These are phyloP conservation scores for Megaleporinus macrocephalus DNA, from an alignment of 2,113 vertebrate genomes.

Conservation along the genomic window DNA sequence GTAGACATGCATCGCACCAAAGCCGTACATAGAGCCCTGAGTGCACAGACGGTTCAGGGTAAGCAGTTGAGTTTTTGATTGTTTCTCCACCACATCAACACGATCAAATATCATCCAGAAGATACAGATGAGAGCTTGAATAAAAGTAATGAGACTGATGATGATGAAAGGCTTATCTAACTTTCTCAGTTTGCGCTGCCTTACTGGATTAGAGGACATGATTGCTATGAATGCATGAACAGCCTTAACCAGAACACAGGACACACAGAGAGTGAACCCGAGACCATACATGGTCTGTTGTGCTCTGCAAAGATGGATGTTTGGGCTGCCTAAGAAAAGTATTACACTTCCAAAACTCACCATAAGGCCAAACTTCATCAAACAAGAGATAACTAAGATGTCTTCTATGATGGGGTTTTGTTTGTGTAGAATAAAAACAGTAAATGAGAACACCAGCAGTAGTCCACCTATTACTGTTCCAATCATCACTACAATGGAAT, in stretches of 20 bases:
- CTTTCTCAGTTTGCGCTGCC: constrained; percentile 30
- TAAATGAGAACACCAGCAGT: constrained; percentile 53
- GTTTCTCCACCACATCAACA: constrained; percentile 16
- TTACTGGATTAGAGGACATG: constrained; percentile 57
- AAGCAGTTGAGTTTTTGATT: neutral
- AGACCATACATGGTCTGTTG: constrained; percentile 71
- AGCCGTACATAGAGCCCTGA: constrained; percentile 63
- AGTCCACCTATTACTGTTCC: constrained; percentile 60
- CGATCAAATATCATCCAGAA: constrained; percentile 67
- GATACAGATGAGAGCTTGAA: constrained; percentile 67
- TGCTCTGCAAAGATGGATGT: constrained; percentile 59
- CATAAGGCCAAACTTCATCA: constrained; percentile 67
- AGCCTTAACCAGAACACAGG: constrained; percentile 71
- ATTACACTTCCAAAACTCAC: constrained; percentile 66
- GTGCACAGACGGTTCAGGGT: constrained; percentile 36
- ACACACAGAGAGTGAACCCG: constrained; percentile 73
- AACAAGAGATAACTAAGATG: constrained; percentile 60
- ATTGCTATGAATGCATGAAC: constrained; percentile 65
- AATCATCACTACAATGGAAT: constrained; percentile 62
- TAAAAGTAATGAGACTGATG: constrained; percentile 48
- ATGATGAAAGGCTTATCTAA: constrained; percentile 61
- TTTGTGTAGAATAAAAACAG: constrained; percentile 60
- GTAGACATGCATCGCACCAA: constrained; percentile 70
- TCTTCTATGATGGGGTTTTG: constrained; percentile 61
- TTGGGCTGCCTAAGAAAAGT: constrained; percentile 69